Evolutionary conservation across 2,113 vertebrate species (phyloP).

Genomic region (Labeo catla): DNA sequence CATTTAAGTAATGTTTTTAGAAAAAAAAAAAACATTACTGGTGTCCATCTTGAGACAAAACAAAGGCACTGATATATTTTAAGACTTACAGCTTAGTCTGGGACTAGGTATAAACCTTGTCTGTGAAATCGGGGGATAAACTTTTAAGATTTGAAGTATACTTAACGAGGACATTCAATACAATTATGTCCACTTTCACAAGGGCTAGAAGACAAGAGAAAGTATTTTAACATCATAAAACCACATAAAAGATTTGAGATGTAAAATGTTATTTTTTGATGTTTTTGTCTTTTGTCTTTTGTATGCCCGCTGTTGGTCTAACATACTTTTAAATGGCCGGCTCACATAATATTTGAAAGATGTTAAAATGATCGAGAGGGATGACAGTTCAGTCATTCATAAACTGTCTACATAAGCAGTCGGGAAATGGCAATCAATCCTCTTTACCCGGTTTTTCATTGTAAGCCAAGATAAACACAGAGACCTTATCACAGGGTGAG

Average conservation of each 20-base stretch:
- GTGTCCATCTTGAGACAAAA: too few species aligned
- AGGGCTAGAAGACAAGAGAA: neutral
- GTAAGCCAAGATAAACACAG: slow-evolving; percentile 72
- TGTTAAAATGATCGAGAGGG: slow-evolving; percentile 40
- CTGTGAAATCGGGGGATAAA: too few species aligned
- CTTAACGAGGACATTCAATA: neutral
- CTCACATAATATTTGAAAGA: slow-evolving; percentile 36
- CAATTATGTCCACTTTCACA: neutral
- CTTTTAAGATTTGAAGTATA: neutral
- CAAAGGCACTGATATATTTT: too few species aligned
- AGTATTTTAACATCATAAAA: neutral
- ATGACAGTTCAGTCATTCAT: slow-evolving; percentile 43
- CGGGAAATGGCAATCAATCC: slow-evolving; percentile 22
- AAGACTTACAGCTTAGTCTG: too few species aligned
- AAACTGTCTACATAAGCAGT: slow-evolving; percentile 9
- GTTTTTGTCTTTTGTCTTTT: neutral
- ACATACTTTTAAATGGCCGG: neutral
- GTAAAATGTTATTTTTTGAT: neutral
- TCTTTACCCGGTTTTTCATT: slow-evolving; percentile 44
- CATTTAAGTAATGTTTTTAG: too few species aligned
- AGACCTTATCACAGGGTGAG: slow-evolving; percentile 62
- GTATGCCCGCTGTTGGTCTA: neutral
- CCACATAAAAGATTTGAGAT: neutral
- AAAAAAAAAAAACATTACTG: too few species aligned
- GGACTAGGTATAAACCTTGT: too few species aligned